Percentiles rank a stretch among this genome's conserved stretches.
Conservation (phyloP, 1,140 invertebrate genomes). For the Drosophila serrata region DNA sequence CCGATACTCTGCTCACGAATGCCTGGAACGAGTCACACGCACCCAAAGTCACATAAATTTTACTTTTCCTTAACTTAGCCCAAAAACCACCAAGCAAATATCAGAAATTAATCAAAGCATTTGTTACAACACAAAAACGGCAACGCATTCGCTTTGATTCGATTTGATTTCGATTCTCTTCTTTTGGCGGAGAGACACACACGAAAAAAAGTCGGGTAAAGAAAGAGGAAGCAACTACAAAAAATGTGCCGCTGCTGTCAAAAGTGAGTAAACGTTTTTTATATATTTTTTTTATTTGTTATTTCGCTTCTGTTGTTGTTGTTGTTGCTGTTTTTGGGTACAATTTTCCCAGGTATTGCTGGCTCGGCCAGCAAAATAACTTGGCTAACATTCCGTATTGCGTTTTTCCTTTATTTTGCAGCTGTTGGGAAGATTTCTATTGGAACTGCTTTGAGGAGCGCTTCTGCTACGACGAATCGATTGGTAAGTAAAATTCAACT, state of each 20-base stretch:
- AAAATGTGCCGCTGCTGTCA: conserved; percentile 85
- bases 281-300: neutral
- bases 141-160: conserved; percentile 12
- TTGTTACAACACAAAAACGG: conserved; percentile 50
- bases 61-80: conserved; percentile 65
- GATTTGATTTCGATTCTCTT: conserved; percentile 28
- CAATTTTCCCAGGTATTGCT: conserved; percentile 24
- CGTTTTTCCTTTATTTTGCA: conserved; percentile 52
- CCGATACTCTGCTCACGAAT: conserved; percentile 32
- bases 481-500: conserved; percentile 79
- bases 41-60: conserved; percentile 42
- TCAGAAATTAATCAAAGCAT: conserved; percentile 54
- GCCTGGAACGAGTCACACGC: conserved; percentile 67
- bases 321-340: conserved; percentile 29
- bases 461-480: conserved; percentile 88
- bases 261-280: conserved; percentile 69
- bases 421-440: conserved; percentile 87
- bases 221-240: conserved; percentile 44
- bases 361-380: conserved; percentile 32
- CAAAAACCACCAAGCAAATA: conserved; percentile 50
- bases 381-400: conserved; percentile 37
- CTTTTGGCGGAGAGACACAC: conserved; percentile 23
- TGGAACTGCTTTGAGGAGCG: conserved; percentile 88
- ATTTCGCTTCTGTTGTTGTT: conserved; percentile 12
- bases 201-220: conserved; percentile 32